Base-by-base conservation (phyloP, 2,888 invertebrate species). In the Anaspis maculata region DNA sequence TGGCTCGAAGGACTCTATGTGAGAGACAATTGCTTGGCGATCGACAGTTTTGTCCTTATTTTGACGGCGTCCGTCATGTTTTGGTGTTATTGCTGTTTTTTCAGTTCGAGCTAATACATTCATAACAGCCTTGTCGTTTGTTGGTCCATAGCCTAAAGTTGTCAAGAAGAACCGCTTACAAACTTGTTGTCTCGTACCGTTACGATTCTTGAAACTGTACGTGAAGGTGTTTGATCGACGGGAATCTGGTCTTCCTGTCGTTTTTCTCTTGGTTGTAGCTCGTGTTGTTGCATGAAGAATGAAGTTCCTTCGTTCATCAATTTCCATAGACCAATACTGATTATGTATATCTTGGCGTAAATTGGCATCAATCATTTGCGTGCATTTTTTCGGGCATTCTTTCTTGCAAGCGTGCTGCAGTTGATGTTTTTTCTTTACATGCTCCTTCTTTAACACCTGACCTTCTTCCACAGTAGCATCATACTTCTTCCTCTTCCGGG, bases 1-100 rank as follows among this genome's bases (percentile, higher is more conserved):
- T 5, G 39, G 42, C 14, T 31, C 22, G 15, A 43, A 43, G 7
- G 42, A 41, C 12, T 41, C 34, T 6, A 37, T 33, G 21, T 42
- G 39, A 23, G 31, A 13, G 11, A 27, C 26, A 25, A 36, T 36
- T 24, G 26, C 32, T 14, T 13, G 16, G 15, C 32, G 25, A 27
- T 34, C 33, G 14, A 31, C 6, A 27, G 30, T 36, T 13, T 32
- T 36, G 26, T 25, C 22, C 9, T 27, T 27, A 25, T 30, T 27
- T 19, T 19, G 6, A 7, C 21, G 6, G 9, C 21, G 21, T 7
- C 21, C 21, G 21, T 19, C 21, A 19, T 6, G 6, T 19, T 19
- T 19, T 19, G 21, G 23, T 36, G 27, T 31, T 12, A 31, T 25
- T 25, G 30, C 12, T 24, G 25, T 35, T 15, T 15, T 27, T 33